Base-by-base conservation (phyloP, 2,888 invertebrate genomes). In the Spialia ferax region DNA sequence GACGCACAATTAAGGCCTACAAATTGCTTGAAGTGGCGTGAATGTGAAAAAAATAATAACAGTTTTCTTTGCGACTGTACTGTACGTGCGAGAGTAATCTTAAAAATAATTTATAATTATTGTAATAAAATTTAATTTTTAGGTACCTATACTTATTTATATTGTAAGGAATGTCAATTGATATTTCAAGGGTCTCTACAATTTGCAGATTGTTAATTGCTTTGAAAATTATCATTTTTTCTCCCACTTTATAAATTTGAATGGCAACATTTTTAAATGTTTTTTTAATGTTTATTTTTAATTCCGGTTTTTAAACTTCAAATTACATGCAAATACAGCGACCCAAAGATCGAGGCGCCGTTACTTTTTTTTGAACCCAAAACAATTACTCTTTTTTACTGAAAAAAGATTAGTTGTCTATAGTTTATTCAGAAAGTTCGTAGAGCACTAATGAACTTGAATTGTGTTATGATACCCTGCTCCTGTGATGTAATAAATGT, bases 401-500 rank as follows among this genome's bases (percentile, higher is more conserved):
- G 20, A 45, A 15, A 42, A 42, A 42, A 15, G 42, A 42, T 42
- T 42, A 6, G 15, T 42, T 45, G 10, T 20, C 2, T 2, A 20
- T 45, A 83, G 79, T 76, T 70, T 64, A 23, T 70, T 68, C 38
- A 73, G 48, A 55, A 65, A 74, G 75, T 84, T 79, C 76, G 75
- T 80, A 78, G 82, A 81, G 60, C 66, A 48, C 55, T 38, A 56
- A 50, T 18, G 83, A 83, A 84, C 83, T 85, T 83, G 83, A 83
- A 86, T 90, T 91, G 88, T 92, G 91, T 93, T 87, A 91, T 87
- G 86, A 87, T 92, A 92, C 93, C 93, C 93, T 87, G 85, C 90
- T 92, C 93, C 93, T 93, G 93, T 93, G 93, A 93, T 93, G 91
- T 93, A 93, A 91, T 93, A 93, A 91, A 93, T 92, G 93, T 93